phyloP scores from a whole-genome alignment of 1,140 invertebrate species.

The Venustaconcha ellipsiformis region DNA sequence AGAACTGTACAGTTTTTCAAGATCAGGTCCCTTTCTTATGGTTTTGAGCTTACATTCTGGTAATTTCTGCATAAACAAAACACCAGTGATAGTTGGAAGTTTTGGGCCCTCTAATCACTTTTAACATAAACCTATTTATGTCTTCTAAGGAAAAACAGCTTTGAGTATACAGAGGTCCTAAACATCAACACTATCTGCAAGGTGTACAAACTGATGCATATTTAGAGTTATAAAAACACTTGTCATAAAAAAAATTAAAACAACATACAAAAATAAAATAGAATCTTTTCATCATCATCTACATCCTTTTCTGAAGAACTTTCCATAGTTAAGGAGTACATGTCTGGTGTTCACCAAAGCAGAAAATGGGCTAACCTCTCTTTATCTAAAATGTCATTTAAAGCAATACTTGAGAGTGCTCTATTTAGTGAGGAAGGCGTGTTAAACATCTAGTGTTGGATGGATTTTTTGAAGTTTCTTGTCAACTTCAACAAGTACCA shows the following conservation, averaged over 20 bases:
- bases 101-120: conserved; percentile 33
- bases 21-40: neutral
- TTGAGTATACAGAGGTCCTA: conserved; percentile 36
- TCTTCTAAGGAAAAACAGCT: conserved; percentile 38
- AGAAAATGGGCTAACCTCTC: conserved; percentile 27
- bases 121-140: conserved; percentile 30
- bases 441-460: conserved; percentile 32
- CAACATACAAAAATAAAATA: conserved; percentile 26
- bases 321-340: conserved; percentile 22
- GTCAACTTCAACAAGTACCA: conserved; percentile 31
- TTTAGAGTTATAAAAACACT: conserved; percentile 31
- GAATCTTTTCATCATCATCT: conserved; percentile 11
- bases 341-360: conserved; percentile 27
- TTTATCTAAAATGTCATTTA: conserved; percentile 19
- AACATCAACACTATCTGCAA: conserved; percentile 24
- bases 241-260: conserved; percentile 19
- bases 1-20: conserved; percentile 5
- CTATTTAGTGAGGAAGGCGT: conserved; percentile 33
- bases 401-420: conserved; percentile 19
- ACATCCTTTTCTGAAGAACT: conserved; percentile 22
- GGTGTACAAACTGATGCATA: conserved; percentile 37
- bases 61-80: conserved; percentile 33
- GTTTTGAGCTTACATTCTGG: conserved; percentile 28
- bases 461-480: conserved; percentile 8
- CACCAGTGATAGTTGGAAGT: conserved; percentile 28